phyloP scores from a whole-genome alignment of 2,888 invertebrate species.

The Callyntrura guangdongensis region DNA sequence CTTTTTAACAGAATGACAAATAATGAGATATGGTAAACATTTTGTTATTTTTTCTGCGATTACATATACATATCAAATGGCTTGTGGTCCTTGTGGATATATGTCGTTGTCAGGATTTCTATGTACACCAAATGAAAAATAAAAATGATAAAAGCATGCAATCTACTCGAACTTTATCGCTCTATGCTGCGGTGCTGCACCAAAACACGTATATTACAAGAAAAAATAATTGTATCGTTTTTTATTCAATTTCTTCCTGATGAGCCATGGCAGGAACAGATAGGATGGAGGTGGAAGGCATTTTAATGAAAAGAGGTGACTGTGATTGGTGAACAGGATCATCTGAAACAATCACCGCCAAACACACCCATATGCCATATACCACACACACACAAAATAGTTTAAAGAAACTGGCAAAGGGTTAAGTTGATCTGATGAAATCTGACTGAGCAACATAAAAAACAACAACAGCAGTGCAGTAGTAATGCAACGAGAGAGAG shows the following conservation, averaged over 20 bases:
- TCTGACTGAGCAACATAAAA: not conserved
- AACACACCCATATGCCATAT: not conserved
- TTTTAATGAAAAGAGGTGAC: conserved; percentile 44
- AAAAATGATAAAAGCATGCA: not conserved
- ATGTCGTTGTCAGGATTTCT: not conserved
- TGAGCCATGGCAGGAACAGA: conserved; percentile 34
- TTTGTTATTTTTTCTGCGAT: too few species aligned
- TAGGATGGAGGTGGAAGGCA: conserved; percentile 25
- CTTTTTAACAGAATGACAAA: too few species aligned
- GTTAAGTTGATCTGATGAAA: too few species aligned
- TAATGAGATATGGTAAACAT: too few species aligned
- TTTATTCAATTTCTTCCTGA: conserved; percentile 42
- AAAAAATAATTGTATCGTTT: conserved; percentile 11
- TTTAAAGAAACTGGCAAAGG: too few species aligned
- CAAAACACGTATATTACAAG: not conserved
- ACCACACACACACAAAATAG: not conserved
- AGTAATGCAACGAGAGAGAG: not conserved
- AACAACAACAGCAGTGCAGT: not conserved
- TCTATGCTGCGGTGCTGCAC: not conserved
- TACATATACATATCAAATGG: too few species aligned
- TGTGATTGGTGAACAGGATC: conserved; percentile 22
- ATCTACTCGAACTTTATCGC: not conserved
- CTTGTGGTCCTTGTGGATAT: too few species aligned
- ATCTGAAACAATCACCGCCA: not conserved
- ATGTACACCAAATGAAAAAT: not conserved